Percentiles rank a stretch among this genome's conserved stretches.
Conservation (phyloP, 2,888 invertebrate genomes). For the Pedicia rivosa region DNA sequence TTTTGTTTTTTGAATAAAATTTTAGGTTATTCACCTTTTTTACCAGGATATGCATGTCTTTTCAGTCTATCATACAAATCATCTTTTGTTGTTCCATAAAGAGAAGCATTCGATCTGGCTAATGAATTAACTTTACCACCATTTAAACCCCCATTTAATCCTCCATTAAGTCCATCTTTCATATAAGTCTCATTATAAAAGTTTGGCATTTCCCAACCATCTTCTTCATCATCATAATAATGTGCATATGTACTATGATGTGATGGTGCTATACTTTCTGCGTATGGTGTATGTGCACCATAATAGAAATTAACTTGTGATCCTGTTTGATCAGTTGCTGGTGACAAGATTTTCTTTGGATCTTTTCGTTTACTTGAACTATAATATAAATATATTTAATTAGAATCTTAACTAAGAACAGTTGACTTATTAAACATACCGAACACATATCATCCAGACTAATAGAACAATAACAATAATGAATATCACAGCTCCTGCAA, state of each 20-base stretch:
- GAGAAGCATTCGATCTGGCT: constrained; percentile 82
- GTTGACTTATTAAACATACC: constrained; percentile 22
- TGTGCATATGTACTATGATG: constrained; percentile 93
- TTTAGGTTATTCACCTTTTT: constrained; percentile 58
- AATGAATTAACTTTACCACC: constrained; percentile 85
- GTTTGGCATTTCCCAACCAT: constrained; percentile 96
- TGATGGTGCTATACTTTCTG: constrained; percentile 87
- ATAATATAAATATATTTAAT: too few relatives aligned
- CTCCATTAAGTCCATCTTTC: constrained; percentile 49
- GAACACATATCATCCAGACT: constrained; percentile 95
- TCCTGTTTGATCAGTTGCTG: constrained; percentile 79
- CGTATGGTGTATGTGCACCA: constrained; percentile 87
- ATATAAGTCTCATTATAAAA: constrained; percentile 93
- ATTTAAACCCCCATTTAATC: constrained; percentile 51
- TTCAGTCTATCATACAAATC: constrained; percentile 90
- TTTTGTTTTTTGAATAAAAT: neutral
- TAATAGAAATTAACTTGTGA: constrained; percentile 94
- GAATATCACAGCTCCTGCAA: constrained; percentile 85
- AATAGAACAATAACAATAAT: constrained; percentile 82
- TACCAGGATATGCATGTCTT: constrained; percentile 83
- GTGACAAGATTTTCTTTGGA: constrained; percentile 80
- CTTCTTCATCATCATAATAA: constrained; percentile 90
- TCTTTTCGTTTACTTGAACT: constrained; percentile 67
- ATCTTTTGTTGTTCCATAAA: constrained; percentile 89
- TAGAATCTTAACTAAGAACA: too few relatives aligned